phyloP scores from a whole-genome alignment of 2,797 vertebrate genomes.

The Phataginus tricuspis region DNA sequence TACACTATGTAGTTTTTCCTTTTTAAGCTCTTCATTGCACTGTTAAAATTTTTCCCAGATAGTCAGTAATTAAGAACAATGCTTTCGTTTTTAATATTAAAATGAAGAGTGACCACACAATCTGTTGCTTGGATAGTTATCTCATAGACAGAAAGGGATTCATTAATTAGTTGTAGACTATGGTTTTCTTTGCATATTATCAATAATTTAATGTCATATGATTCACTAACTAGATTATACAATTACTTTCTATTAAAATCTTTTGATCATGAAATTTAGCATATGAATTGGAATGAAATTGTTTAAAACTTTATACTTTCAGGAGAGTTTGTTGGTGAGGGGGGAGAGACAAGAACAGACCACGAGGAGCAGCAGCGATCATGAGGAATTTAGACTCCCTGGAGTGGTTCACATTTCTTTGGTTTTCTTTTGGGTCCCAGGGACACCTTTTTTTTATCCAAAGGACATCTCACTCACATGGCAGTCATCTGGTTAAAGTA shows the following conservation, averaged over 20 bases:
- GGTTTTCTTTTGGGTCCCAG: not conserved
- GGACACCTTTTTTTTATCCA: not conserved
- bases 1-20: not conserved
- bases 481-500: not conserved
- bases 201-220: slow-evolving; percentile 82
- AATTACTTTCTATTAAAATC: slow-evolving; percentile 67
- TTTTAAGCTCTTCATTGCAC: slow-evolving; percentile 1
- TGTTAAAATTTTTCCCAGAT: slow-evolving; percentile 20
- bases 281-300: slow-evolving; percentile 32
- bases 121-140: slow-evolving; percentile 79
- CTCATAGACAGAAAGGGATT: slow-evolving; percentile 70
- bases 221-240: slow-evolving; percentile 79
- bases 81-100: slow-evolving; percentile 78
- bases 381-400: not conserved
- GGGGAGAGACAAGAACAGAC: not conserved
- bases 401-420: not conserved
- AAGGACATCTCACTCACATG: not conserved
- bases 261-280: slow-evolving; percentile 5
- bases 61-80: slow-evolving; percentile 14
- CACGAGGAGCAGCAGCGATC: not conserved
- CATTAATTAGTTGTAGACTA: slow-evolving; percentile 80
- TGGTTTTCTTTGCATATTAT: slow-evolving; percentile 73
- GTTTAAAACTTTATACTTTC: not conserved
- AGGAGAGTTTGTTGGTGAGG: not conserved
- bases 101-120: slow-evolving; percentile 81